Conservation (phyloP, 53 echinoderm and acorn worm genomes). For the Mesocentrotus franciscanus region DNA sequence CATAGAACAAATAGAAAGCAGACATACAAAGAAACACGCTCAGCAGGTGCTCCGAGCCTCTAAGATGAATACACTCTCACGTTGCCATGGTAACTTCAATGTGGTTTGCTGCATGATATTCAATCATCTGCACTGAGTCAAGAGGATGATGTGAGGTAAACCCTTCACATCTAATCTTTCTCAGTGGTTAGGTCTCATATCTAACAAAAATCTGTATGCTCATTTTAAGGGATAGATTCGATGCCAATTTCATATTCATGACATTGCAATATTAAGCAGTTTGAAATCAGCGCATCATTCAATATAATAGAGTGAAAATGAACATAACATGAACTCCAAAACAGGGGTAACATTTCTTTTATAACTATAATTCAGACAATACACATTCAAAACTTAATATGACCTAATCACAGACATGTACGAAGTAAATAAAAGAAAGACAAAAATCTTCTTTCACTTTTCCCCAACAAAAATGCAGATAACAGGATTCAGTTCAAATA, state of each 20-base stretch:
- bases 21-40: not conserved
- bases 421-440: too few species aligned
- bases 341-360: too few species aligned
- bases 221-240: too few species aligned
- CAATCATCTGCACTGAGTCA: not conserved
- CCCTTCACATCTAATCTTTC: conserved; percentile 23
- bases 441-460: too few species aligned
- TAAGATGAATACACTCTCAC: not conserved
- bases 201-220: not conserved
- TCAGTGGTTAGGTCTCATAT: not conserved
- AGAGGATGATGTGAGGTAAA: not conserved
- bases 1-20: not conserved
- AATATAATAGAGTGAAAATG: too few species aligned
- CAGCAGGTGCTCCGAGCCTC: conserved; percentile 2
- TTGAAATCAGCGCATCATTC: not conserved
- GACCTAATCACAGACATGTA: too few species aligned
- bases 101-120: not conserved
- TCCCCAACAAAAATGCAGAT: not conserved
- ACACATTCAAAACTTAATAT: too few species aligned
- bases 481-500: not conserved
- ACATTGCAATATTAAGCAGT: not conserved
- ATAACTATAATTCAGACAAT: too few species aligned
- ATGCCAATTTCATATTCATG: not conserved
- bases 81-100: conserved; percentile 30
- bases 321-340: too few species aligned